Evolutionary conservation across 2,888 invertebrate species (phyloP), one percentile per base, ranked within the genome.

Genomic region (Unio delphinus): DNA sequence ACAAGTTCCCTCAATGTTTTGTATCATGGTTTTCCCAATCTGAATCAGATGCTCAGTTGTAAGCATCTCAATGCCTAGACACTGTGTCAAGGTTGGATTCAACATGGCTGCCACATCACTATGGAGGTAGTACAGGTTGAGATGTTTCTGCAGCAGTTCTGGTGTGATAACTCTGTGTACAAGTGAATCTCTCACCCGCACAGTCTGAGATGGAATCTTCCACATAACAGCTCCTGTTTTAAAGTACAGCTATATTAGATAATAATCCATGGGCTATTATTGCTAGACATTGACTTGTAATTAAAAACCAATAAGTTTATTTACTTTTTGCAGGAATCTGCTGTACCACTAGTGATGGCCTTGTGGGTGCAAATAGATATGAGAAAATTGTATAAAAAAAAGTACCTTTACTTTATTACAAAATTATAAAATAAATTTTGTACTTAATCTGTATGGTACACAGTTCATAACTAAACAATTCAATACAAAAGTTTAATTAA

Each of bases 141-240:
- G 83, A 67, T 85, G 82, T 34, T 73, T 75, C 75, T 82, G 82
- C 23, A 89, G 77, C 45, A 86, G 74, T 3, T 85, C 83, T 61
- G 86, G 79, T 20, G 86, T 79, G 64, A 88, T 80, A 34, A 88
- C 84, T 64, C 85, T 85, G 54, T 79, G 79, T n/a, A 87, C 80
- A 7, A 86, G 80, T 1, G 81, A 67, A 72, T 88, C 87, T 55
- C 76, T 78, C 6, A 81, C 80, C 26, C 82, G 79, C 54, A 89
- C 83, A 5, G 87, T 86, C 80, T 89, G 86, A 0, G 88, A 88
- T 0, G 89, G 89, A 20, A 87, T 76, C 72, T 84, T 86, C 89
- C 88, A 88, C 61, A 76, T 70, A 1, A 86, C 63, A 7, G 64
- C 68, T 59, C 80, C 86, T 86, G 65, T 45, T 45, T 45, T 45